Percentiles rank a stretch among this genome's conserved stretches.
Evolutionary conservation across 2,888 invertebrate genomes (phyloP).

Genomic region (Dolichomitus sp.): DNA sequence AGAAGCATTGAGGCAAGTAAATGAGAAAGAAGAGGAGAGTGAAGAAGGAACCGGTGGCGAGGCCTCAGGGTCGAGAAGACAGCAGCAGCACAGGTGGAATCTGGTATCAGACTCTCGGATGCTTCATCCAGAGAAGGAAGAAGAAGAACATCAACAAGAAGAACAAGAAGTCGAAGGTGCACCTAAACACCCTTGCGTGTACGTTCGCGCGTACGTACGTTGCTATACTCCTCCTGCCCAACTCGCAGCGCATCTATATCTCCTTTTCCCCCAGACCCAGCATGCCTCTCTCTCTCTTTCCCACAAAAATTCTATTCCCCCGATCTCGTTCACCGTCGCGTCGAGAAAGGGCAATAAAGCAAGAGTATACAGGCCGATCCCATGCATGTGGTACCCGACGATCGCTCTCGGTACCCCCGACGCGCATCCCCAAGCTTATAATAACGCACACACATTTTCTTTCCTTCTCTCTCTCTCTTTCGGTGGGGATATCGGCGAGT

Average conservation of each 20-base stretch:
- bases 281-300: conserved; percentile 46
- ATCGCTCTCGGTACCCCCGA: conserved; percentile 39
- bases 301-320: conserved; percentile 46
- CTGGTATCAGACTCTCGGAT: conserved; percentile 80
- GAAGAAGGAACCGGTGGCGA: conserved; percentile 48
- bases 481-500: neutral
- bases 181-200: conserved; percentile 83
- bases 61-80: conserved; percentile 75
- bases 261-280: conserved; percentile 19
- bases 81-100: conserved; percentile 85
- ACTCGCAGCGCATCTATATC: conserved; percentile 67
- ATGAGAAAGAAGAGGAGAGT: conserved; percentile 23
- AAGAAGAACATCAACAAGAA: conserved; percentile 44
- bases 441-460: conserved; percentile 24
- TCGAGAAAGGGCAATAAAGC: conserved; percentile 27
- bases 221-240: conserved; percentile 61
- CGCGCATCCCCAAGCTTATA: neutral
- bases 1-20: conserved; percentile 14
- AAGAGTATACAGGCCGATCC: conserved; percentile 30
- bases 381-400: conserved; percentile 48
- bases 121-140: conserved; percentile 66
- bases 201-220: conserved; percentile 70
- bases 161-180: conserved; percentile 63
- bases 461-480: neutral
- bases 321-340: conserved; percentile 46